Evolutionary conservation across 2,113 vertebrate species (phyloP).

Genomic region (Lasiurus cinereus): DNA sequence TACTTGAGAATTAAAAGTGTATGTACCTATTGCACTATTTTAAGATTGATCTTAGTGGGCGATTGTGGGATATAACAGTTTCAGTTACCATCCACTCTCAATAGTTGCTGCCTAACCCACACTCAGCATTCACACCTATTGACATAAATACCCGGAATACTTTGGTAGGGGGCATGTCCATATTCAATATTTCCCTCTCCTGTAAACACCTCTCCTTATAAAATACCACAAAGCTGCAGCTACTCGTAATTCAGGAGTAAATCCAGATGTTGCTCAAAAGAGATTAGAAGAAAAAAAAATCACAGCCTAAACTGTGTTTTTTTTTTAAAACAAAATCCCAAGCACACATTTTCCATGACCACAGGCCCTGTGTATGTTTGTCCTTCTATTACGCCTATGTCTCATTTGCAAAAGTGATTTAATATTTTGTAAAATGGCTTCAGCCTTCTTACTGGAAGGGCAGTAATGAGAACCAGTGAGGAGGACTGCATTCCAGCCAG

Average conservation of each 20-base stretch:
- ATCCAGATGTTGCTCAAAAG: conserved; percentile 76
- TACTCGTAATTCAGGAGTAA: conserved; percentile 77
- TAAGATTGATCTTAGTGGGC: background rate
- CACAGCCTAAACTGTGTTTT: background rate
- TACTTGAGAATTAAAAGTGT: background rate
- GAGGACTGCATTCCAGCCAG: conserved; percentile 57
- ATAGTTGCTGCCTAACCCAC: background rate
- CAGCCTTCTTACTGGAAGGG: conserved; percentile 62
- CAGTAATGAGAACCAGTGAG: conserved; percentile 76
- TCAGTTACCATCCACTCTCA: background rate
- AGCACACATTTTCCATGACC: conserved; percentile 61
- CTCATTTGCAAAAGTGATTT: conserved; percentile 75
- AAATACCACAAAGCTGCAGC: conserved; percentile 76
- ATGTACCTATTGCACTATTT: background rate
- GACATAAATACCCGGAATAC: background rate
- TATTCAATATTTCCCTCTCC: conserved; percentile 73
- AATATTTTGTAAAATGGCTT: conserved; percentile 71
- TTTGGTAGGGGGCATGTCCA: background rate
- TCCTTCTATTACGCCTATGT: conserved; percentile 30
- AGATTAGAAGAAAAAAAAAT: conserved; percentile 51
- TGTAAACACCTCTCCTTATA: conserved; percentile 82
- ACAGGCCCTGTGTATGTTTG: conserved; percentile 3
- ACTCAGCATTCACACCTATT: background rate
- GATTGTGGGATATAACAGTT: background rate
- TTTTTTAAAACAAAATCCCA: conserved; percentile 37